Base-by-base conservation (phyloP, 2,888 invertebrate species). In the Aphidoletes aphidimyza region DNA sequence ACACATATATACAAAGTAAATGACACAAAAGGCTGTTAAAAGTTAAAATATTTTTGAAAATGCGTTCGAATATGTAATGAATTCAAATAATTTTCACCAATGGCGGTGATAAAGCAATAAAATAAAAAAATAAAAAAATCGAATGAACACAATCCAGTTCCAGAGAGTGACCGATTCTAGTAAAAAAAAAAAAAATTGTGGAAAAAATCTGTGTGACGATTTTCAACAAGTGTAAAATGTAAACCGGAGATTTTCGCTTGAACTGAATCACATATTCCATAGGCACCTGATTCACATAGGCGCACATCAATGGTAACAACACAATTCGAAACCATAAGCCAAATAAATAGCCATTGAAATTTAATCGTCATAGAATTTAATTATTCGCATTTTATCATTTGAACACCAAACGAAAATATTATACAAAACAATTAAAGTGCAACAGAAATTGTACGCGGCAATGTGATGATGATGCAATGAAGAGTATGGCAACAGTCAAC, bases 261-360 rank as follows among this genome's bases (percentile, higher is more conserved):
- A 42, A 14, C 6, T 6, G 42, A 14, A 42, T 6, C 42, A 42
- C 42, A 42, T 42, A 6, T 9, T 42, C 42, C 42, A 6, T 14
- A 14, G 8, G 42, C 6, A 6, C 6, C 42, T 9, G 8, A 42
- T 9, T 42, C 6, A 42, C 42, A 42, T 42, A 22, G 54, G 47
- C 47, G 17, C 8, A 2, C 47, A 19, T 9, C 47, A 9, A 17
- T 19, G 17, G 17, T 47, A 19, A 47, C 19, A 19, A 47, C 9
- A 9, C 17, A 47, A 54, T n/a, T n/a, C n/a, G n/a, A n/a, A n/a
- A n/a, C n/a, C 14, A 54, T 54, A 54, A 54, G 54, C 54, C 54
- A 54, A 54, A 54, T 54, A 54, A 54, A 54, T 54, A 26, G 54
- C 26, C 54, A 54, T 54, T 54, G 34, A 69, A 69, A 69, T 69